phyloP scores from a whole-genome alignment of 2,888 invertebrate genomes.

The Brassicogethes aeneus region DNA sequence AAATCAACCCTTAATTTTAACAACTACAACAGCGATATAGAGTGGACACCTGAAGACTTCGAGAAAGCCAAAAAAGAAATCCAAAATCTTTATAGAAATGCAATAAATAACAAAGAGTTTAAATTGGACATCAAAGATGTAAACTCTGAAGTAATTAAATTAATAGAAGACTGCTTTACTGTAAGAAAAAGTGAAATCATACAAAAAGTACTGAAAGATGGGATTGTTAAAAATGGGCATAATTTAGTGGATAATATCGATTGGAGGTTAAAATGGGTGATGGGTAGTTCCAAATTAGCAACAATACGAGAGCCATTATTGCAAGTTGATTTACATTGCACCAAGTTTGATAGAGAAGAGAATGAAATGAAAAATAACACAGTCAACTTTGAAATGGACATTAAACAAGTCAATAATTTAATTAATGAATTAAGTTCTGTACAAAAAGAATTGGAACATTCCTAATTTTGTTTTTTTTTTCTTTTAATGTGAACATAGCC shows the following conservation, averaged over 20 bases:
- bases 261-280: conserved; percentile 46
- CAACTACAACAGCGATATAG: conserved; percentile 30
- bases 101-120: conserved; percentile 20
- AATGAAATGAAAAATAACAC: conserved; percentile 8
- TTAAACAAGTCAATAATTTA: conserved; percentile 30
- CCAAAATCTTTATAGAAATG: conserved; percentile 30
- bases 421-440: conserved; percentile 25
- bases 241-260: conserved; percentile 42
- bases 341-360: conserved; percentile 13
- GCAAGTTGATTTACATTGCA: conserved; percentile 41
- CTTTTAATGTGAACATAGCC: too few species aligned
- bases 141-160: conserved; percentile 16
- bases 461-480: too few species aligned
- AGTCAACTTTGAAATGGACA: conserved; percentile 36
- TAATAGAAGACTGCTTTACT: conserved; percentile 29
- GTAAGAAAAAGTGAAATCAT: conserved; percentile 33
- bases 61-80: conserved; percentile 25
- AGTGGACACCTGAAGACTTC: conserved; percentile 34
- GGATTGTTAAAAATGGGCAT: conserved; percentile 31
- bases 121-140: conserved; percentile 20
- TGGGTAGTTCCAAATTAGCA: conserved; percentile 45
- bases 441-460: conserved; percentile 17
- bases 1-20: conserved; percentile 24
- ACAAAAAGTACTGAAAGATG: conserved; percentile 26
- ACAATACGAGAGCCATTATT: conserved; percentile 41